Base-by-base conservation (phyloP, 2,888 invertebrate species). In the Panorpa germanica region DNA sequence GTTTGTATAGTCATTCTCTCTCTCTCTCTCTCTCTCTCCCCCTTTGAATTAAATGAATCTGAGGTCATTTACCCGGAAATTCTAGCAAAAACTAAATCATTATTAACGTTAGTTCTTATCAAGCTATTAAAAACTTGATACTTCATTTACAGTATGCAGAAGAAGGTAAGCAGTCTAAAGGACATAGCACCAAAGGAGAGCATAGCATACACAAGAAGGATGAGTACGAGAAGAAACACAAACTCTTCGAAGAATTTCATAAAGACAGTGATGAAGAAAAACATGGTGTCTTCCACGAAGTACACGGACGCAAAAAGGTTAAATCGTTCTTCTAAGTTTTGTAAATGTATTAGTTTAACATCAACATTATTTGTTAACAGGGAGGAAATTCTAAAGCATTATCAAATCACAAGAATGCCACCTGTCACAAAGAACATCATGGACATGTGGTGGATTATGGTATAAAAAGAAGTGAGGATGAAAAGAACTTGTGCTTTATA, bases 151-250 rank as follows among this genome's bases (percentile, higher is more conserved):
- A 67, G 57, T 70, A 67, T 37, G 65, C 61, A 21, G 68, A 70
- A 40, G 61, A 66, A 1, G 74, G 72, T 0, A 65, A 71, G 37
- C 73, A 75, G 39, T 63, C 68, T 5, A 75, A 75, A 47, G 76
- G 76, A 0, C 73, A 76, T 49, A 72, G 65, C 46, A 75, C 75
- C 0, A 72, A 76, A 46, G 76, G 77, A 3, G 70, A 69, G 42
- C 76, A 77, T 44, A 72, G 70, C 42, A 61, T 76, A 25, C 72
- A 72, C 46, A 75, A 76, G 43, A 75, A 74, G 43, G 75, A 77
- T 39, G 76, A 75, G 43, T 77, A 66, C 44, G 70, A 74, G 43
- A 75, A 76, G 46, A 72, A 71, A 35, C 68, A 72, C 18, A 75
- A 75, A 44, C 77, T 76, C 55, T 77, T 70, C 43, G 76, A 77